Base-by-base conservation (phyloP, 2,888 invertebrate species). In the Tachina fera region DNA sequence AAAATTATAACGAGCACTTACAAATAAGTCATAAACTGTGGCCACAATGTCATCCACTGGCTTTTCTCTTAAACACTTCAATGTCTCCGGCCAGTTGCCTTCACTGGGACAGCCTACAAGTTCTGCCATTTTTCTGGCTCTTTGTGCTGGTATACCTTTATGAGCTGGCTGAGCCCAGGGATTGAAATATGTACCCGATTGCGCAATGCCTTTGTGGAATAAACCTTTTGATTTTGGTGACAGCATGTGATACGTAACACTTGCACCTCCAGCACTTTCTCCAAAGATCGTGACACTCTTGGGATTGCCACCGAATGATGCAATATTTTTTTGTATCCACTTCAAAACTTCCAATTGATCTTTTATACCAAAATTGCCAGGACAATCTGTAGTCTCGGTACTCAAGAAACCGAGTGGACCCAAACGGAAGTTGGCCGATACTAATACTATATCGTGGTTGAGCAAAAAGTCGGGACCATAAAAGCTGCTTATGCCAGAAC, bases 391-490 rank as follows among this genome's bases (percentile, higher is more conserved):
- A 68, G 96, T 95, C 89, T 94, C 95, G 0, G 95, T 95, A 77
- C 95, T 95, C 3, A 96, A 91, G 87, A 95, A 96, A 14, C 96
- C 96, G 14, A 95, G 89, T 0, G 95, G 95, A 92, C 95, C 95
- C 87, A 96, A 93, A 92, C 96, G 94, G 89, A 95, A 96, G 90
- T 96, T 96, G 0, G 95, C 94, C 9, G 95, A 94, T 1, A 96
- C 96, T 11, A 96, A 93, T 10, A 96, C 91, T 1, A 96, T 93
- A 88, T 96, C 95, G 86, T 94, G 94, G 88, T 96, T 96, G 65
- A 96, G 92, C 3, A 96, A 92, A 88, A 94, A 94, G 85, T 96
- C 95, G 0, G 96, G 96, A 0, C 96, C 95, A 89, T 96, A 96
- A 93, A 95, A 96, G 3, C 93, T 90, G 1, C 95, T 95, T 70